A percentile compares a stretch with the other conserved stretches of the same genome.
phyloP scores from a whole-genome alignment of 2,797 vertebrate genomes.

The Salarias fasciatus region DNA sequence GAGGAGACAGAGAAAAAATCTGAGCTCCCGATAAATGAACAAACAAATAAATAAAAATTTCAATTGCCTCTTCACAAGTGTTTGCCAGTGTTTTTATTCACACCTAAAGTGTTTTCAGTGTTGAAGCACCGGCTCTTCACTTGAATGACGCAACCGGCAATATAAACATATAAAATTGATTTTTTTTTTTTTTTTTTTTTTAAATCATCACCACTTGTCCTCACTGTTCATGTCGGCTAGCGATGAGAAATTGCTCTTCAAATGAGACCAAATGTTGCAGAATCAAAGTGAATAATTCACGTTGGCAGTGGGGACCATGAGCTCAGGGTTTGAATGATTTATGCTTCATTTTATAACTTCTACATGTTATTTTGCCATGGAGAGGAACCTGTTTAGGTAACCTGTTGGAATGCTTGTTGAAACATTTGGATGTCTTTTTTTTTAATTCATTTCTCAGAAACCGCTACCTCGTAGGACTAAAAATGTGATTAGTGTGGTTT shows the following conservation, averaged over 20 bases:
- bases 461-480: no score
- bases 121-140: conserved; percentile 30
- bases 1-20: background rate
- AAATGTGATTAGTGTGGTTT: no score
- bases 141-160: conserved; percentile 26
- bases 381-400: conserved; percentile 50
- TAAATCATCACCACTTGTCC: conserved; percentile 10
- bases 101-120: conserved; percentile 37
- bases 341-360: conserved; percentile 78
- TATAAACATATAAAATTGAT: conserved; percentile 13
- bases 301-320: conserved; percentile 54
- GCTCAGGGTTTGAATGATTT: conserved; percentile 78
- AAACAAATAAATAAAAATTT: conserved; percentile 11
- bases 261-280: conserved; percentile 73
- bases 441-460: no score
- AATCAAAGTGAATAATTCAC: conserved; percentile 85
- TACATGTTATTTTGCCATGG: conserved; percentile 62
- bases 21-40: conserved; percentile 9
- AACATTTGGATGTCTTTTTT: background rate
- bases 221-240: conserved; percentile 28
- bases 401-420: conserved; percentile 25
- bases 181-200: no score
- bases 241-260: conserved; percentile 50
- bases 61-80: conserved; percentile 41
- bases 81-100: conserved; percentile 31